A percentile compares a stretch with the other conserved stretches of the same genome.
These are phyloP conservation scores for Oscheius sp. DNA, from an alignment of 2,888 invertebrate genomes.

Conservation along the genomic window DNA sequence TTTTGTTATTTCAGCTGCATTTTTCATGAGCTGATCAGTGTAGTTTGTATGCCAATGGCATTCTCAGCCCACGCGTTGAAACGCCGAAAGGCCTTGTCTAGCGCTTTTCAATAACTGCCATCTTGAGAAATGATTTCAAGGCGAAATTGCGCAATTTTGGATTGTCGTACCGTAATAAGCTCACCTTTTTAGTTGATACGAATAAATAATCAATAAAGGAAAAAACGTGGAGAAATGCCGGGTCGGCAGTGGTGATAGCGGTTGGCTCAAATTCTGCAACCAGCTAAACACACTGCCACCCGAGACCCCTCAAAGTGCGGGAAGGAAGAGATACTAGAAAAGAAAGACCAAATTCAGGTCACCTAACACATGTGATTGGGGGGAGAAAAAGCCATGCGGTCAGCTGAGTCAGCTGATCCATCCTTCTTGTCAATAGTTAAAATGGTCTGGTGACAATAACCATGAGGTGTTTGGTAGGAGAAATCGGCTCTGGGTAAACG, in stretches of 20 bases:
- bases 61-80: background rate
- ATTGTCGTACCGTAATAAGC: background rate
- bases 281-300: constrained; percentile 65
- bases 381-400: constrained; percentile 20
- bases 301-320: constrained; percentile 21
- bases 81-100: background rate
- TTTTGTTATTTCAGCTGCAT: too few species aligned
- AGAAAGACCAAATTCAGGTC: constrained; percentile 1
- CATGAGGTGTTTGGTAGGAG: constrained; percentile 5
- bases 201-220: background rate
- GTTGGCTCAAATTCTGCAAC: constrained; percentile 53
- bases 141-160: background rate
- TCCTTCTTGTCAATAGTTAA: constrained; percentile 11
- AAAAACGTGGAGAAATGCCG: constrained; percentile 23
- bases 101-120: background rate
- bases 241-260: constrained; percentile 61
- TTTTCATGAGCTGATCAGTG: too few species aligned
- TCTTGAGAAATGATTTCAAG: background rate
- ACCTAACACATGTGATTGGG: constrained; percentile 14
- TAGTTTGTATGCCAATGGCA: too few species aligned
- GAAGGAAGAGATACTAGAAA: too few species aligned
- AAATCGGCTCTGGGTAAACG: too few species aligned
- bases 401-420: constrained; percentile 19
- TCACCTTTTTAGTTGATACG: background rate
- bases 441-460: constrained; percentile 16